These are phyloP conservation scores for Watsonalla binaria DNA, from an alignment of 2,888 invertebrate genomes.

Conservation along the genomic window DNA sequence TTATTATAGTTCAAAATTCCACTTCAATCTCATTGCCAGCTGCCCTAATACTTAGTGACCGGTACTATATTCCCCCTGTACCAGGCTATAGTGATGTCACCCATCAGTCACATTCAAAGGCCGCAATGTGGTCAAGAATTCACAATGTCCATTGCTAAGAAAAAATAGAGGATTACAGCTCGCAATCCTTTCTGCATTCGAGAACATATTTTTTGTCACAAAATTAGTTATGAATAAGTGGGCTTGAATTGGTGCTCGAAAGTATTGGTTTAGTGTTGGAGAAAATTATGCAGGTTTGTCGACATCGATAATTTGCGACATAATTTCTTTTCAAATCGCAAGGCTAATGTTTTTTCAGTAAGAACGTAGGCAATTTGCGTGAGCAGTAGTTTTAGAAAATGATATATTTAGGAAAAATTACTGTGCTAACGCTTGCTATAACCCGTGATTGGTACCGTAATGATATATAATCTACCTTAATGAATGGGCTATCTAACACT, in stretches of 20 bases:
- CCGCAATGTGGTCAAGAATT: conserved; percentile 66
- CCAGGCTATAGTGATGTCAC: conserved; percentile 22
- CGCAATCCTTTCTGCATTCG: conserved; percentile 49
- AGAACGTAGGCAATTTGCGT: too few species aligned
- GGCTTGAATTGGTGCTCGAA: conserved; percentile 39
- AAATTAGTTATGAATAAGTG: conserved; percentile 70
- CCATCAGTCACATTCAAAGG: conserved; percentile 45
- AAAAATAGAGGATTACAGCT: conserved; percentile 63
- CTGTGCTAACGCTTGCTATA: too few species aligned
- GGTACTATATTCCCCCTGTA: conserved; percentile 29
- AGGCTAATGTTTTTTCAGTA: too few species aligned
- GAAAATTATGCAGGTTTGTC: conserved; percentile 13
- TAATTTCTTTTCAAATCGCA: too few species aligned
- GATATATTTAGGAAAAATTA: too few species aligned
- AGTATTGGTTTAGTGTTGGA: conserved; percentile 22
- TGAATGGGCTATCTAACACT: too few species aligned
- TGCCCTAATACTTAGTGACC: neutral
- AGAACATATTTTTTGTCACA: conserved; percentile 45
- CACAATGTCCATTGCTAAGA: conserved; percentile 43
- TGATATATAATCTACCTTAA: too few species aligned
- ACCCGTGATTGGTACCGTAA: too few species aligned
- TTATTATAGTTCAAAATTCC: too few species aligned
- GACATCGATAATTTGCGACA: conserved; percentile 14
- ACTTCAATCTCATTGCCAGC: too few species aligned
- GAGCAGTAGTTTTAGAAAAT: too few species aligned